Evolutionary conservation across 2,113 vertebrate genomes (phyloP), one percentile per base, ranked within the genome.

Genomic region (Pelmatolapia mariae): DNA sequence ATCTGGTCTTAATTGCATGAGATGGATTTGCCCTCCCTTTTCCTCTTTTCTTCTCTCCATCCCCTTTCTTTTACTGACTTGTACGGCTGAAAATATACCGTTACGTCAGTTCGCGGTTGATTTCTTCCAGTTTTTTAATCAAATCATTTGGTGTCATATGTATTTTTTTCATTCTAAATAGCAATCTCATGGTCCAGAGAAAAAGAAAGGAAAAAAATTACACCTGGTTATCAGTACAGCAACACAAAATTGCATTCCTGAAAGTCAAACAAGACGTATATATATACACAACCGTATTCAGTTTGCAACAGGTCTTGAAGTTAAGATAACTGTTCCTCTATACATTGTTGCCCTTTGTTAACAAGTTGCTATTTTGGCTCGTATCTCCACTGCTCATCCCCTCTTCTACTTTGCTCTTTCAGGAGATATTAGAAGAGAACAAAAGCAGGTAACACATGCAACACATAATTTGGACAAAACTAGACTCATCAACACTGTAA

Each of bases 1-100:
- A 91, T 93, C 87, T 84, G 80, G 16, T 82, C 71, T 31, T 86
- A 73, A 90, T 86, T 91, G 79, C 85, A 66, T 29, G 73, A 90
- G 91, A 91, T 93, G 82, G 81, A 92, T 86, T 88, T 53, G 31
- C 33, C 66, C 53, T 73, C 81, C 15, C 19, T 19, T 78, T 89
- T 61, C 50, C 79, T 59, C 78, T 81, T 86, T 82, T 83, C 76
- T 47, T 73, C 45, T 71, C 79, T 66, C 18, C 5, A 71, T 53
- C 16, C 7, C 22, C 38, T 52, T 84, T 84, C 54, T 12, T 66
- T 57, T 76, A 47, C 54, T 12, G 33, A 76, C 54, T 83, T 85
- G 47, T 66, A 83, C 26, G 8, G 80, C 36, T 56, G 56, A 85
- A 66, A 89, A 87, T 63, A 31, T 40, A 45, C n/a, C 13, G 71